A percentile compares a stretch with the other conserved stretches of the same genome.
These are phyloP conservation scores for Pheosia tremula DNA, from an alignment of 2,888 invertebrate genomes.

Conservation along the genomic window DNA sequence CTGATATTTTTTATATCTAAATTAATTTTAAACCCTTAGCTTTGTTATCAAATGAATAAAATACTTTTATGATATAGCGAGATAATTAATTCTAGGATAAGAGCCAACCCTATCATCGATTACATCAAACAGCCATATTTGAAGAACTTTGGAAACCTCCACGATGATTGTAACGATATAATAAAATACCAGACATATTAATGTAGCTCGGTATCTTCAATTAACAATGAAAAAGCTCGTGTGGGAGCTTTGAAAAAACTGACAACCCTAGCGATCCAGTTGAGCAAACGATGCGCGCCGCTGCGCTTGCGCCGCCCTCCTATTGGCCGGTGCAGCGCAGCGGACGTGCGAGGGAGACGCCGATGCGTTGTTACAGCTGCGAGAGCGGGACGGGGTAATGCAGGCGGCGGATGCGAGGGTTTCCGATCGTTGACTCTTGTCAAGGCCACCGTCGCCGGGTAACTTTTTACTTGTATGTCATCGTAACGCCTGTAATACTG, in stretches of 20 bases:
- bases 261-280: constrained; percentile 79
- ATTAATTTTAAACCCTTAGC: too few relatives aligned
- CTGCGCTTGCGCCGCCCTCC: constrained; percentile 72
- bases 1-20: too few relatives aligned
- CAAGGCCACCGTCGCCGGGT: constrained; percentile 76
- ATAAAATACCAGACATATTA: constrained; percentile 52
- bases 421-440: constrained; percentile 80
- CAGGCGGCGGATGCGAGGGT: constrained; percentile 80
- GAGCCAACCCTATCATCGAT: constrained; percentile 22
- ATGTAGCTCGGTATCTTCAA: constrained; percentile 51
- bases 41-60: too few relatives aligned
- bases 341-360: constrained; percentile 57
- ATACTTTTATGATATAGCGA: too few relatives aligned
- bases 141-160: constrained; percentile 26
- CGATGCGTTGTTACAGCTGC: constrained; percentile 31
- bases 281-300: constrained; percentile 79
- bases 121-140: constrained; percentile 21
- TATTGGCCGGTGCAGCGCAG: constrained; percentile 62
- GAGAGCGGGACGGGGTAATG: constrained; percentile 58
- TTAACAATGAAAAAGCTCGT: constrained; percentile 67
- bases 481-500: constrained; percentile 70
- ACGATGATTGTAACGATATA: constrained; percentile 31
- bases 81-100: background rate
- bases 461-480: constrained; percentile 71
- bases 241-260: constrained; percentile 75